Evolutionary conservation across 2,888 invertebrate genomes (phyloP).

Genomic region (Drosophila suboccidentalis): DNA sequence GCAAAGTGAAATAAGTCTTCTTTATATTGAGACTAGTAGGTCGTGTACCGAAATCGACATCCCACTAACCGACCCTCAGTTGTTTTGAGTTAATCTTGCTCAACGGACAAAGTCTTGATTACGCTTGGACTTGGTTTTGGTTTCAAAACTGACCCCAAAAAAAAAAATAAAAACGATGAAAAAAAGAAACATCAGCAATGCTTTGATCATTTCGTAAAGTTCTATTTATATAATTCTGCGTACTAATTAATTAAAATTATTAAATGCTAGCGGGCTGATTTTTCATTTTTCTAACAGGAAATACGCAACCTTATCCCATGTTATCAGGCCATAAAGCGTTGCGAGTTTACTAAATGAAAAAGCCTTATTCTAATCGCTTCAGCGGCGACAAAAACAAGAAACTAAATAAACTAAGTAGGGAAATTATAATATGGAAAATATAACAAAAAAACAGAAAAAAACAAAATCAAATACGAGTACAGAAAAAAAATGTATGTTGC

Average conservation of each 20-base stretch:
- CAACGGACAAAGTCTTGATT: slow-evolving; percentile 58
- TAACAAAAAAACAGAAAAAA: slow-evolving; percentile 17
- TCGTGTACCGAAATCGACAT: slow-evolving; percentile 43
- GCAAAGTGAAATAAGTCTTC: neutral
- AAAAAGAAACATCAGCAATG: neutral
- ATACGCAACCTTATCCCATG: slow-evolving; percentile 81
- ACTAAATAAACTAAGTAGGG: slow-evolving; percentile 45
- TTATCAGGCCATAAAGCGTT: slow-evolving; percentile 67
- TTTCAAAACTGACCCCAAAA: slow-evolving; percentile 79
- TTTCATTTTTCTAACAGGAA: slow-evolving; percentile 73
- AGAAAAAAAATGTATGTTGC: slow-evolving; percentile 20
- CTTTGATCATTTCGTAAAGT: slow-evolving; percentile 59
- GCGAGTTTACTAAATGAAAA: slow-evolving; percentile 50
- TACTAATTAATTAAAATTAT: slow-evolving; percentile 48
- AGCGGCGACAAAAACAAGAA: slow-evolving; percentile 52
- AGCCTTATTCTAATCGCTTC: slow-evolving; percentile 83
- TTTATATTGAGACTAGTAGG: slow-evolving; percentile 56
- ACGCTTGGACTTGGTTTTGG: slow-evolving; percentile 26
- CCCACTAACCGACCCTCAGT: slow-evolving; percentile 12
- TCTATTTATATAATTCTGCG: slow-evolving; percentile 71
- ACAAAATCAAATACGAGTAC: slow-evolving; percentile 3
- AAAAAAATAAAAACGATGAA: slow-evolving; percentile 2
- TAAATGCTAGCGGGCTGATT: slow-evolving; percentile 20
- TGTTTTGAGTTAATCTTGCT: slow-evolving; percentile 34
- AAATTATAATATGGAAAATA: slow-evolving; percentile 63